A percentile compares a stretch with the other conserved stretches of the same genome.
phyloP scores from a whole-genome alignment of 2,113 vertebrate genomes.

The Chroicocephalus ridibundus region DNA sequence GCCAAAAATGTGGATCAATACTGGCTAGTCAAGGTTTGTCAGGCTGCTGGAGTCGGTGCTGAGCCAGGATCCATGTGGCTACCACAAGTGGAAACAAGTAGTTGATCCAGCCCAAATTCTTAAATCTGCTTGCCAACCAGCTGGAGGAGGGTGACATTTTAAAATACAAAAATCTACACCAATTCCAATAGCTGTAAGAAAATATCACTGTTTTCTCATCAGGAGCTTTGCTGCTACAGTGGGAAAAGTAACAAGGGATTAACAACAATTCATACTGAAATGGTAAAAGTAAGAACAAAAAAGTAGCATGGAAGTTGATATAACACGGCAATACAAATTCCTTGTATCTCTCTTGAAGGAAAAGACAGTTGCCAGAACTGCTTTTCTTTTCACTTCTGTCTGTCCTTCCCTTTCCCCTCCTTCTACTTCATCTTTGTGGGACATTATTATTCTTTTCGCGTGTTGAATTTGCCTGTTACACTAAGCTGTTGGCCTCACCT shows the following conservation, averaged over 20 bases:
- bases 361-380: background rate
- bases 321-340: background rate
- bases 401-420: background rate
- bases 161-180: background rate
- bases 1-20: background rate
- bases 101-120: background rate
- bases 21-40: background rate
- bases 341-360: background rate
- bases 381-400: background rate
- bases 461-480: background rate
- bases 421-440: background rate
- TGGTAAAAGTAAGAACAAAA: background rate
- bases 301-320: background rate
- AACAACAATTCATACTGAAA: background rate
- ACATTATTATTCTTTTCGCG: background rate
- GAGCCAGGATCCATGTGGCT: background rate
- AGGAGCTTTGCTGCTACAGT: background rate
- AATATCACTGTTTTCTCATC: background rate
- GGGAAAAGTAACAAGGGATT: background rate
- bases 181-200: background rate
- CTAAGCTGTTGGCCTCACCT: background rate
- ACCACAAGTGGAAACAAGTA: background rate
- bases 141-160: background rate
- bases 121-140: background rate
- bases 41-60: background rate